Conservation (phyloP, 2,113 vertebrate genomes). For the Gymnocephalus cernua region DNA sequence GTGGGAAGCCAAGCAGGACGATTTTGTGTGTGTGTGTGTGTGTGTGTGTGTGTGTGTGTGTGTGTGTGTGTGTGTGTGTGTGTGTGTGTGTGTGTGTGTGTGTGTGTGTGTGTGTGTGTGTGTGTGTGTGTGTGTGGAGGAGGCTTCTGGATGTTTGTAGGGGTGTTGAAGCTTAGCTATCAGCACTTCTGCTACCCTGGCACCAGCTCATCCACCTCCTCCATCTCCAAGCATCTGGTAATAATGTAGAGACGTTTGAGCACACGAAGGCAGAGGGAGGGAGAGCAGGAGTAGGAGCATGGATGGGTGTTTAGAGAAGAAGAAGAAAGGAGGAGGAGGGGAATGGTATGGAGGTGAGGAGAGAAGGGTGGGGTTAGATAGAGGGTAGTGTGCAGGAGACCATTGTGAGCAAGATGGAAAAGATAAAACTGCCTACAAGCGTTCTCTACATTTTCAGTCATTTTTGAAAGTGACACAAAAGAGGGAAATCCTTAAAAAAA, state of each 20-base stretch:
- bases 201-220: conserved; percentile 55
- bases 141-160: conserved; percentile 40
- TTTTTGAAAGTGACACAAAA: conserved; percentile 13
- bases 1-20: conserved; percentile 12
- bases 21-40: neutral
- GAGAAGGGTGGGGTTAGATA: conserved; percentile 32
- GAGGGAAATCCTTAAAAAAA: neutral
- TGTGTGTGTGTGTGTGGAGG: conserved; percentile 18
- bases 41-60: conserved; percentile 19
- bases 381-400: conserved; percentile 28
- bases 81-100: conserved; percentile 1
- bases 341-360: conserved; percentile 25
- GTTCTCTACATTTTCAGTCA: neutral
- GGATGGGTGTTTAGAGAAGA: conserved; percentile 9
- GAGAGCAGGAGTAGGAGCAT: neutral
- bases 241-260: conserved; percentile 43
- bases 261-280: neutral
- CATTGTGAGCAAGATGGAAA: conserved; percentile 2
- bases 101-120: conserved; percentile 16
- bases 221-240: conserved; percentile 60
- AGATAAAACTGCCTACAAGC: neutral
- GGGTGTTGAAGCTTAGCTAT: conserved; percentile 54
- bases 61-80: conserved; percentile 18
- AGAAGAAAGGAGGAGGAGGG: conserved; percentile 1
- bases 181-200: conserved; percentile 58